Conservation (phyloP, 2,888 invertebrate species). For the Andrena minutula region DNA sequence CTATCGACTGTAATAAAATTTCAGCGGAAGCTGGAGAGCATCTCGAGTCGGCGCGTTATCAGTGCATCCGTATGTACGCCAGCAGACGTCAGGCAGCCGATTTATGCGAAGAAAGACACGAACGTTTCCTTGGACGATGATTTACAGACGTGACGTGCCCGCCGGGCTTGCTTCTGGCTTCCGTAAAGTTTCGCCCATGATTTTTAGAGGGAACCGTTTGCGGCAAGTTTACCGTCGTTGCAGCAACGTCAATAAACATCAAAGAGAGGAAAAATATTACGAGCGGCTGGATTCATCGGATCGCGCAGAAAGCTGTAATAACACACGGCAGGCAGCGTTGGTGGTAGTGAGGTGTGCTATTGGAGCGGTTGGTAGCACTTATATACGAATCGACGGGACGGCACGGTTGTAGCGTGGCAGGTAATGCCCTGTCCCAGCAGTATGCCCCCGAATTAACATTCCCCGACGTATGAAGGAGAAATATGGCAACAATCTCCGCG, state of each 20-base stretch:
- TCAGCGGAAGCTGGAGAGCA: too few relatives aligned
- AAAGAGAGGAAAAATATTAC: background rate
- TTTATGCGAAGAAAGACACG: conserved; percentile 10
- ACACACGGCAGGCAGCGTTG: background rate
- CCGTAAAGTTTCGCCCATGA: conserved; percentile 15
- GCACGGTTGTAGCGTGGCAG: too few relatives aligned
- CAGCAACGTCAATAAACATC: too few relatives aligned
- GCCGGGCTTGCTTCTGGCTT: background rate
- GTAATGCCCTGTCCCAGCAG: background rate
- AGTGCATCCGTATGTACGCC: too few relatives aligned
- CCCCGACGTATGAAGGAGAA: conserved; percentile 16
- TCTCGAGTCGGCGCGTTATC: background rate
- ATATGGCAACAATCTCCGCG: conserved; percentile 36
- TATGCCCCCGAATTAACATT: conserved; percentile 21
- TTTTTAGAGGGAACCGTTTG: background rate
- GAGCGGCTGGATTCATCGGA: background rate
- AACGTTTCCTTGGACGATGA: conserved; percentile 26
- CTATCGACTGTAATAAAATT: too few relatives aligned
- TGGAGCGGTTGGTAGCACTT: too few relatives aligned
- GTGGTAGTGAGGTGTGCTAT: too few relatives aligned
- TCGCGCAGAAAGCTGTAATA: background rate
- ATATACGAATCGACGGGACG: too few relatives aligned
- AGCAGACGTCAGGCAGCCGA: background rate
- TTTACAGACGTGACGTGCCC: conserved; percentile 4
- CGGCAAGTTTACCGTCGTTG: background rate